These are phyloP conservation scores for Gambusia yucatana DNA, from an alignment of 2,797 vertebrate species.

Conservation along the genomic window DNA sequence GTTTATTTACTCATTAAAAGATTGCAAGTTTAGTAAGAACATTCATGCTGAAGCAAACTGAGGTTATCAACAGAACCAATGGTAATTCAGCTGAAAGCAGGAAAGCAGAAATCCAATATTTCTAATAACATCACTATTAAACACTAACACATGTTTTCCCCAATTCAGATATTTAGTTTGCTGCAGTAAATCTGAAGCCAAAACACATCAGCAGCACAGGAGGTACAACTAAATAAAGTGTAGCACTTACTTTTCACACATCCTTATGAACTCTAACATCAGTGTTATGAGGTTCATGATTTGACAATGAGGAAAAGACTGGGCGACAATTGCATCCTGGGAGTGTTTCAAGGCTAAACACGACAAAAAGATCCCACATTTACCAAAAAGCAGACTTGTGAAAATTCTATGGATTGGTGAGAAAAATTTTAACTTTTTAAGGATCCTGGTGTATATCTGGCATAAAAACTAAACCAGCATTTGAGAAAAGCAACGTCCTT, in stretches of 20 bases:
- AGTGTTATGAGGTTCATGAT: neutral
- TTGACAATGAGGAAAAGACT: neutral
- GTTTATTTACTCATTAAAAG: neutral
- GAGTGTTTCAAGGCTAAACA: neutral
- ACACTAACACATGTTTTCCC: neutral
- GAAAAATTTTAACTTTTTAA: neutral
- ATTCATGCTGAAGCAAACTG: neutral
- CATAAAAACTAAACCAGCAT: neutral
- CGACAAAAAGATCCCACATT: neutral
- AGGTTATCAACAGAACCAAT: neutral
- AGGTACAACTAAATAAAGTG: neutral
- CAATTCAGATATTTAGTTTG: neutral
- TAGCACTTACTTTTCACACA: neutral
- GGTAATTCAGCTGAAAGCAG: neutral
- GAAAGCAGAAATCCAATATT: neutral
- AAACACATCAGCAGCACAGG: neutral
- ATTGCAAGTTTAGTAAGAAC: neutral
- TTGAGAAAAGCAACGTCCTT: neutral
- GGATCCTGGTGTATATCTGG: neutral
- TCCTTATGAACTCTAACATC: neutral
- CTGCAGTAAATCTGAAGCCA: neutral
- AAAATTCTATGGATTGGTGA: neutral
- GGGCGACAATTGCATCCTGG: too few species aligned
- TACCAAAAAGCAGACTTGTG: neutral
- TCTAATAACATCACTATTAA: neutral